Evolutionary conservation across 2,797 vertebrate species (phyloP).

Genomic region (Sebastes hubbsi): DNA sequence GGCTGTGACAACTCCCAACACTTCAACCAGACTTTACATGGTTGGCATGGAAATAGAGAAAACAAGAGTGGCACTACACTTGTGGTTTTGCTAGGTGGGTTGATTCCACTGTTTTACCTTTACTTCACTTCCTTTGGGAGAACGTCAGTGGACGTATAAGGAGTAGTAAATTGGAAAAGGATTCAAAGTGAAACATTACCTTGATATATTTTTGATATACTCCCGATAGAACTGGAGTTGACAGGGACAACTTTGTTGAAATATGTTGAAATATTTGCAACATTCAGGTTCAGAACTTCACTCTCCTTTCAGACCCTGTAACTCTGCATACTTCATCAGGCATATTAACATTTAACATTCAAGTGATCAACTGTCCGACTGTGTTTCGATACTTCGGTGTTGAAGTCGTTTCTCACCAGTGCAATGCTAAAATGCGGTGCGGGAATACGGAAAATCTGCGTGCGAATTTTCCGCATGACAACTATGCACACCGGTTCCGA

Average conservation of each 20-base stretch:
- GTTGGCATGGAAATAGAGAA: slow-evolving; percentile 46
- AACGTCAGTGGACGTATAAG: not conserved
- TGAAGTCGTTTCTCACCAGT: not conserved
- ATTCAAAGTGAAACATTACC: not conserved
- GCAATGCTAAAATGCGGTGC: no score
- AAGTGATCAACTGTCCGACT: not conserved
- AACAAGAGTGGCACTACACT: slow-evolving; percentile 11
- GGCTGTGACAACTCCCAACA: slow-evolving; percentile 43
- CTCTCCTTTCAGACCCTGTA: not conserved
- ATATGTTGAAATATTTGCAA: not conserved
- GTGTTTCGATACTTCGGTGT: slow-evolving; percentile 5
- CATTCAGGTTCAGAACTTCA: slow-evolving; percentile 7
- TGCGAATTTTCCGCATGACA: no score
- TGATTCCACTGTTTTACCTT: not conserved
- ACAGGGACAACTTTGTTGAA: not conserved
- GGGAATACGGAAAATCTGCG: no score
- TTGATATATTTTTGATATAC: not conserved
- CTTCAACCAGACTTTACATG: slow-evolving; percentile 4
- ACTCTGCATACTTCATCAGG: slow-evolving; percentile 1
- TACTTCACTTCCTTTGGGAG: no score
- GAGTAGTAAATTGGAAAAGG: not conserved
- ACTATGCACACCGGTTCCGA: no score
- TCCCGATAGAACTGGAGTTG: not conserved
- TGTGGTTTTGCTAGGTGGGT: slow-evolving; percentile 5
- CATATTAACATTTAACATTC: not conserved